Conservation (phyloP, 2,113 vertebrate species). For the Eleginops maclovinus region DNA sequence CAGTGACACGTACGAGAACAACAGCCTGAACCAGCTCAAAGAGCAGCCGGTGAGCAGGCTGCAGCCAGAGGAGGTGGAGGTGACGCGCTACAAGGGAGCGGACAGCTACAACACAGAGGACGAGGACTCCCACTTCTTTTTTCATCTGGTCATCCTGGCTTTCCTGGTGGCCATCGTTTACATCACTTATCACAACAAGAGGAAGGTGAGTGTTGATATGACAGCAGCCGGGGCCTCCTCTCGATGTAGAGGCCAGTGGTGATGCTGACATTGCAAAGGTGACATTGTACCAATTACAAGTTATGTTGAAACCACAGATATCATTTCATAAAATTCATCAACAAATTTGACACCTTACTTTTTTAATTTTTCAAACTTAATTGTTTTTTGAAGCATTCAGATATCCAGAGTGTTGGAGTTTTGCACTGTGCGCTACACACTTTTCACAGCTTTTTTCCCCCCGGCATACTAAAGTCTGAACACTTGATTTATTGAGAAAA, state of each 20-base stretch:
- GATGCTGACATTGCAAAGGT: background rate
- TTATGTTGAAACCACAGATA: no score
- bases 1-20: rapidly evolving
- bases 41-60: slow-evolving; percentile 28
- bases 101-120: slow-evolving; percentile 83
- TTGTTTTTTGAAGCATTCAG: no score
- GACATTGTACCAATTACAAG: background rate
- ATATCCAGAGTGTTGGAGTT: no score
- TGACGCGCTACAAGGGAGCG: slow-evolving; percentile 66
- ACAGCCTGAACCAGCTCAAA: background rate
- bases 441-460: no score
- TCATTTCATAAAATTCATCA: no score
- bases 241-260: background rate
- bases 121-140: slow-evolving; percentile 96
- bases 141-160: slow-evolving; percentile 92
- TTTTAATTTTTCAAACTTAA: background rate
- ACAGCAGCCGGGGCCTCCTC: background rate
- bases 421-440: no score
- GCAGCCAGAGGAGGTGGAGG: slow-evolving; percentile 61
- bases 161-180: slow-evolving; percentile 93
- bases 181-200: slow-evolving; percentile 97
- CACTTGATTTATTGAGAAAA: no score
- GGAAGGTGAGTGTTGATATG: slow-evolving; percentile 86
- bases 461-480: no score
- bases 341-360: background rate